Evolutionary conservation across 2,888 invertebrate genomes (phyloP).

Genomic region (Taphrorychus bicolor): DNA sequence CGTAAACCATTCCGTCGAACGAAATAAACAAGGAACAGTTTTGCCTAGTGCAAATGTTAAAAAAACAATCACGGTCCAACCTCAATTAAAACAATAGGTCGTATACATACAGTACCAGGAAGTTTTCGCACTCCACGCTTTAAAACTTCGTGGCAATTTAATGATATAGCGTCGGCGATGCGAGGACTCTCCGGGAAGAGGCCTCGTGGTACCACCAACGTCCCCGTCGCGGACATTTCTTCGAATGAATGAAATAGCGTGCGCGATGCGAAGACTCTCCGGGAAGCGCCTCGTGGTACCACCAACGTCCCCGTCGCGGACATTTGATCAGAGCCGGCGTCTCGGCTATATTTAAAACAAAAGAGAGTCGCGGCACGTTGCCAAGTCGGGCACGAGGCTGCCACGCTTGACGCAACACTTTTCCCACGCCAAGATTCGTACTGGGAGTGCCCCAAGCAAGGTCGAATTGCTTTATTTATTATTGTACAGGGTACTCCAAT

Average conservation of each 20-base stretch:
- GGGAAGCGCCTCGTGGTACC: slow-evolving; percentile 13
- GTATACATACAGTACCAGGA: slow-evolving; percentile 6
- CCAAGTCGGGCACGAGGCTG: slow-evolving; percentile 49
- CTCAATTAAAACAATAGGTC: slow-evolving; percentile 30
- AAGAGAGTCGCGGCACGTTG: slow-evolving; percentile 44
- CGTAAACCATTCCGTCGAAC: slow-evolving; percentile 19
- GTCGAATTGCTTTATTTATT: slow-evolving; percentile 23
- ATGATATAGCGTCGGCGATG: no score
- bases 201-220: no score
- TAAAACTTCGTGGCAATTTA: background rate
- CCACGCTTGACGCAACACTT: slow-evolving; percentile 42
- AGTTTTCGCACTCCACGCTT: slow-evolving; percentile 14
- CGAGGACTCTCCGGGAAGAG: no score
- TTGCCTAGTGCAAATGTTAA: slow-evolving; percentile 14
- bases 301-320: slow-evolving; percentile 19
- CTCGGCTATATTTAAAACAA: slow-evolving; percentile 48
- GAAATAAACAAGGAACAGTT: slow-evolving; percentile 22
- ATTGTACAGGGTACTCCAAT: slow-evolving; percentile 13
- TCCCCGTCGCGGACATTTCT: no score
- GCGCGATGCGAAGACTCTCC: slow-evolving; percentile 10
- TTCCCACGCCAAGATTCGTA: slow-evolving; percentile 43
- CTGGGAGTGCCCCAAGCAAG: slow-evolving; percentile 35
- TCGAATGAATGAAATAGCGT: background rate
- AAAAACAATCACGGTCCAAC: slow-evolving; percentile 31
- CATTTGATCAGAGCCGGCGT: slow-evolving; percentile 43